Evolutionary conservation across 1,140 invertebrate species (phyloP).

Genomic region (Drosophila trapezifrons): DNA sequence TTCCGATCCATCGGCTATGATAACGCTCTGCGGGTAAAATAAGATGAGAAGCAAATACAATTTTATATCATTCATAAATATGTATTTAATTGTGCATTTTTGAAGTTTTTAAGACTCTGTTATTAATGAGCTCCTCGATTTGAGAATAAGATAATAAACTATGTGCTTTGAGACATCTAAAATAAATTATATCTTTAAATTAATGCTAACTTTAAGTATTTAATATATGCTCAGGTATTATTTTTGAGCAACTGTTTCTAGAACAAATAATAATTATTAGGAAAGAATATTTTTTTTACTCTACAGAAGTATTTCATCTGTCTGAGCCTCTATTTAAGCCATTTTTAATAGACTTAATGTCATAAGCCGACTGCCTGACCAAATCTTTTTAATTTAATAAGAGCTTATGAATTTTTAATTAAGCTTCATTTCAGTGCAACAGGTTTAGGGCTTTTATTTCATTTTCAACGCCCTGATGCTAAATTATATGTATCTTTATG

Average conservation of each 20-base stretch:
- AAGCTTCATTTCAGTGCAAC: background rate
- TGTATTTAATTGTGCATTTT: background rate
- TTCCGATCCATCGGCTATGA: slow-evolving; percentile 85
- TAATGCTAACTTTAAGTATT: background rate
- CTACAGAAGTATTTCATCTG: background rate
- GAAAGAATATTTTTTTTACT: background rate
- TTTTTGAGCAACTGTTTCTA: background rate
- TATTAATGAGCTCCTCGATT: too few relatives aligned
- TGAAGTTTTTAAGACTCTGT: background rate
- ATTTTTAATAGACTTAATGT: background rate
- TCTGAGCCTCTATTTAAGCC: background rate
- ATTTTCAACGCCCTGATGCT: background rate
- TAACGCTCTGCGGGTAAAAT: slow-evolving; percentile 78
- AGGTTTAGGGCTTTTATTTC: slow-evolving; percentile 8
- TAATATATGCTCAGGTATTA: background rate
- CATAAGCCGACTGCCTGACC: background rate
- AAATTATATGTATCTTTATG: slow-evolving; percentile 34
- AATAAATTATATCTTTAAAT: background rate
- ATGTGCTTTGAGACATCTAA: background rate
- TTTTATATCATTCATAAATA: background rate
- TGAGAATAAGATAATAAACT: background rate
- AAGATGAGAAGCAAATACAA: background rate
- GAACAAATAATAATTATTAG: background rate
- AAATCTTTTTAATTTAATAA: slow-evolving; percentile 3
- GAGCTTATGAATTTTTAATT: slow-evolving; percentile 20